These are phyloP conservation scores for Drosophila pandora DNA, from an alignment of 1,140 invertebrate genomes.

Conservation along the genomic window DNA sequence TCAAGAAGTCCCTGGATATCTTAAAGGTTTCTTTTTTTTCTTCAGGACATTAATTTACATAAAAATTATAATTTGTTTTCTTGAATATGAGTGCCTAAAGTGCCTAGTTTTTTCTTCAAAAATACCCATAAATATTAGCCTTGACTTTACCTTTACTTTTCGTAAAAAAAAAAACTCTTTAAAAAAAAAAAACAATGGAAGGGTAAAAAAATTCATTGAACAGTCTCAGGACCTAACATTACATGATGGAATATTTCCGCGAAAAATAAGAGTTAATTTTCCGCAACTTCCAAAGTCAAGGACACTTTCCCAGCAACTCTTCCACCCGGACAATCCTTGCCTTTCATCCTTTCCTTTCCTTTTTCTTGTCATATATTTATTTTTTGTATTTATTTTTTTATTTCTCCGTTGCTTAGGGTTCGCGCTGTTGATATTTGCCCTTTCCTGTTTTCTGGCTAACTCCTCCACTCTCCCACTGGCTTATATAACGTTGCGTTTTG, in stretches of 20 bases:
- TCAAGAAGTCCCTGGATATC: background rate
- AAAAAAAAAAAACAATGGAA: background rate
- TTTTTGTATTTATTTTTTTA: background rate
- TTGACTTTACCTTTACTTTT: background rate
- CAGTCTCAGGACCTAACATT: conserved; percentile 17
- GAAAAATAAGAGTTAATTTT: conserved; percentile 39
- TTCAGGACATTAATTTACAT: background rate
- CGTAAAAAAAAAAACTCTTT: background rate
- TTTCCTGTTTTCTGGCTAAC: conserved; percentile 47
- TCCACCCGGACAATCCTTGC: conserved; percentile 15
- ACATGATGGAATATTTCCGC: conserved; percentile 30
- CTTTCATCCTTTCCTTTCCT: conserved; percentile 20
- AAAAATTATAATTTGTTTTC: too few relatives aligned
- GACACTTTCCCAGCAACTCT: conserved; percentile 46
- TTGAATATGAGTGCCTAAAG: too few relatives aligned
- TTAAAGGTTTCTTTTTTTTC: background rate
- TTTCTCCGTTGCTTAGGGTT: conserved; percentile 5
- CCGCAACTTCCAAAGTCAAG: conserved; percentile 23
- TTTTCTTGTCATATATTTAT: conserved; percentile 1
- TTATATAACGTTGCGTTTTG: conserved; percentile 76
- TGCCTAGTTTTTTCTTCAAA: too few relatives aligned
- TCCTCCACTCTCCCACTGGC: conserved; percentile 14
- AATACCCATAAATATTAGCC: too few relatives aligned
- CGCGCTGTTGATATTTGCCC: conserved; percentile 31
- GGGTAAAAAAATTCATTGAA: conserved; percentile 10